Evolutionary conservation across 1,140 invertebrate genomes (phyloP).

Genomic region (Drosophila miranda): DNA sequence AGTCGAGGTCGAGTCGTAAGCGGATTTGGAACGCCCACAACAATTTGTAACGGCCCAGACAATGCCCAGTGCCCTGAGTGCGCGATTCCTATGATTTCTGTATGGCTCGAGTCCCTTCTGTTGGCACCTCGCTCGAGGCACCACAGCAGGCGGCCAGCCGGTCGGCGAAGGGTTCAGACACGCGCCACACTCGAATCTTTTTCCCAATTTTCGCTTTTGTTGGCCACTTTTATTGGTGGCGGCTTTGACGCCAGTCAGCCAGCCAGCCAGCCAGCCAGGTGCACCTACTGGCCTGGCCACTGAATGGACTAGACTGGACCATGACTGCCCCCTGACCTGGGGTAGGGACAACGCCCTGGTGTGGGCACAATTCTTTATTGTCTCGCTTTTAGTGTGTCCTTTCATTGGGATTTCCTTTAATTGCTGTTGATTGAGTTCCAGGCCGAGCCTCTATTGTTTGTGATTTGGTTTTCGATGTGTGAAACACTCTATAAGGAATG

Average conservation of each 20-base stretch:
- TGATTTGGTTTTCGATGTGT: slow-evolving; percentile 23
- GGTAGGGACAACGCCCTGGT: slow-evolving; percentile 39
- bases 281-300: slow-evolving; percentile 27
- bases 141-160: slow-evolving; percentile 48
- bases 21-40: slow-evolving; percentile 82
- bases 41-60: slow-evolving; percentile 76
- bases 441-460: slow-evolving; percentile 10
- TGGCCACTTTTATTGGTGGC: slow-evolving; percentile 65
- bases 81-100: slow-evolving; percentile 12
- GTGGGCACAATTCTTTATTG: slow-evolving; percentile 58
- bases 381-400: slow-evolving; percentile 46
- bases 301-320: neutral
- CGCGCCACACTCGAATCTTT: slow-evolving; percentile 60
- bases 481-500: slow-evolving; percentile 6
- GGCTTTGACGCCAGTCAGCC: slow-evolving; percentile 48
- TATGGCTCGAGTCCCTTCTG: slow-evolving; percentile 11
- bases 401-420: slow-evolving; percentile 63
- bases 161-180: slow-evolving; percentile 47
- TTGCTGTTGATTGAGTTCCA: slow-evolving; percentile 67
- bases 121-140: slow-evolving; percentile 52
- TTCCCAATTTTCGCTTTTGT: slow-evolving; percentile 49
- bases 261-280: slow-evolving; percentile 22
- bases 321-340: slow-evolving; percentile 17
- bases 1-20: slow-evolving; percentile 58
- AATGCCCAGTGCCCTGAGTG: slow-evolving; percentile 20